Conservation (phyloP, 2,113 vertebrate genomes). For the Melanocharis versteri region DNA sequence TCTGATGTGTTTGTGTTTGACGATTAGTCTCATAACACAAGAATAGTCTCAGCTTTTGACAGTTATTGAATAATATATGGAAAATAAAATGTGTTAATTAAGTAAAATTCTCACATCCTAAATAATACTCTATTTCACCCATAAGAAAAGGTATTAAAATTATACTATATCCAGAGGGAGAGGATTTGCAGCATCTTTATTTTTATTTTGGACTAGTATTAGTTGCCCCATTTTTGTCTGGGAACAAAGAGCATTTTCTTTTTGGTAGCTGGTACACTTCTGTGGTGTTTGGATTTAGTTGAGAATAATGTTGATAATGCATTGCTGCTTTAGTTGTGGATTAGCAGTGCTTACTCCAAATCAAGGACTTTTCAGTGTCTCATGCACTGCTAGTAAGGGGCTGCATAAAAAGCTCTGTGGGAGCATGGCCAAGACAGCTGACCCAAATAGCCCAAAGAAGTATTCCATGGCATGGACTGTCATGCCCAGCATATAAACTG, state of each 20-base stretch:
- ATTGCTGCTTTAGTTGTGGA: background rate
- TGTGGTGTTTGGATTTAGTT: background rate
- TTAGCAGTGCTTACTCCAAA: background rate
- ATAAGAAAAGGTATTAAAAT: background rate
- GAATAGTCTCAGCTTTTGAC: background rate
- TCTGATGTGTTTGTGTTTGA: background rate
- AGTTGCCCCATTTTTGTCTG: background rate
- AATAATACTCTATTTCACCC: background rate
- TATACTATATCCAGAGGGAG: background rate
- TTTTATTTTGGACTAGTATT: background rate
- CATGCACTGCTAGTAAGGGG: background rate
- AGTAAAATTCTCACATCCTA: background rate
- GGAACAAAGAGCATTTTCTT: background rate
- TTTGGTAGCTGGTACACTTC: background rate
- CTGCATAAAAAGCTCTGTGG: background rate
- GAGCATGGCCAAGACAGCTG: background rate
- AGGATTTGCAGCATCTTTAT: background rate
- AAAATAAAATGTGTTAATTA: slow-evolving; percentile 15
- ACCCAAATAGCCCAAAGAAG: background rate
- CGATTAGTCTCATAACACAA: slow-evolving; percentile 5
- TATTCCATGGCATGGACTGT: background rate
- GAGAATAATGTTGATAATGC: background rate
- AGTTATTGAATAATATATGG: background rate
- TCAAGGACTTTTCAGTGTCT: background rate
- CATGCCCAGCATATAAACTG: background rate